Evolutionary conservation across 2,888 invertebrate genomes (phyloP), one percentile per base, ranked within the genome.

Genomic region (Pomacea canaliculata): DNA sequence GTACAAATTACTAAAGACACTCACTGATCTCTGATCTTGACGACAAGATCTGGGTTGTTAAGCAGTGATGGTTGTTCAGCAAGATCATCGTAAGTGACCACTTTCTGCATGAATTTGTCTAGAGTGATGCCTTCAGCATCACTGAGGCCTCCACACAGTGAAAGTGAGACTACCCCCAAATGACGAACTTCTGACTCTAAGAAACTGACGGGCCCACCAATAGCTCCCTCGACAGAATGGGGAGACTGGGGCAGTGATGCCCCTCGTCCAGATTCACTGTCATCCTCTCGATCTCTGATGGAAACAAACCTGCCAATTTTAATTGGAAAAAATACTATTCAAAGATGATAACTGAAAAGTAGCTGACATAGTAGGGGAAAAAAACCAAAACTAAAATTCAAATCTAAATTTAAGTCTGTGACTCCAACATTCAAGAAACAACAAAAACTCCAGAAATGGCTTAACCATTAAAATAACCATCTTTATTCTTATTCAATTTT

Each of bases 181-280:
- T 86, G 84, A 78, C 87, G 62, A 80, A 87, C 78, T 80, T 83
- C 73, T 78, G 84, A 81, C 83, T 81, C 73, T 71, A 85, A 79
- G 76, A 83, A 80, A 76, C 81, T 80, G 60, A 82, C 81, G 9
- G 83, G 87, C 7, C 86, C 86, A 10, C 87, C 86, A 10, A 87
- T 92, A 77, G 94, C 94, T 46, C 96, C 95, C 85, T 96, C 96
- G 78, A 96, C 94, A 80, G 96, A 96, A 86, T 96, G 95, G 27
- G 91, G 91, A 71, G 97, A 97, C 90, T 97, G 97, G 13, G 98
- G 96, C 85, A 98, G 92, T 73, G 98, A 98, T 63, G 97, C 96
- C 66, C 98, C 98, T 91, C 97, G 97, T 81, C 98, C 98, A 79
- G 97, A 97, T 92, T 98, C 98, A 83, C 95, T 95, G 92, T 98